These are phyloP conservation scores for Eupithecia abbreviata DNA, from an alignment of 2,888 invertebrate genomes.

Conservation along the genomic window DNA sequence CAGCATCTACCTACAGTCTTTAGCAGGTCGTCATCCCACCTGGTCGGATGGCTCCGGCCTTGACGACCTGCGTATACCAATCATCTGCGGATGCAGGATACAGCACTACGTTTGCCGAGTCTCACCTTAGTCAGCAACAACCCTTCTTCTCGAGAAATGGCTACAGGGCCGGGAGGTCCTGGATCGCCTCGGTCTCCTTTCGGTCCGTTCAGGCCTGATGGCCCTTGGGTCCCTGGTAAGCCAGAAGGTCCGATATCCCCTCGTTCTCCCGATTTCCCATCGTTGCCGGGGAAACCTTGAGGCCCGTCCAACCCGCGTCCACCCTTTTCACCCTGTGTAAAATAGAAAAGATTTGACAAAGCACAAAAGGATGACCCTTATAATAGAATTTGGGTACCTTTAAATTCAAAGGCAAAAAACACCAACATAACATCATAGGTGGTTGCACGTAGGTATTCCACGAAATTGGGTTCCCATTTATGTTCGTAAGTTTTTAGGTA, in stretches of 20 bases:
- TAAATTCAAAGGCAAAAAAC: background rate
- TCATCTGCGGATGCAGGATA: too few species aligned
- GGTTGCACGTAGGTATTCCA: background rate
- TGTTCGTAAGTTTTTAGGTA: too few species aligned
- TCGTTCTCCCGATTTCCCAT: constrained; percentile 86
- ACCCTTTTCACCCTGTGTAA: constrained; percentile 85
- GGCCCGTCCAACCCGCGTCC: constrained; percentile 86
- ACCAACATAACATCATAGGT: background rate
- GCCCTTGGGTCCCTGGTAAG: constrained; percentile 88
- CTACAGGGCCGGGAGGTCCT: constrained; percentile 87
- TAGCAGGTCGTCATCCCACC: too few species aligned
- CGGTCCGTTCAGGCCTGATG: constrained; percentile 85
- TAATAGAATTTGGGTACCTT: background rate
- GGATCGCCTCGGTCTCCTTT: constrained; percentile 89
- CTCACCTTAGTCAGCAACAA: constrained; percentile 83
- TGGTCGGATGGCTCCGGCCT: too few species aligned
- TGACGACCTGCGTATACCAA: too few species aligned
- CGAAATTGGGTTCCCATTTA: background rate
- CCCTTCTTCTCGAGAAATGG: constrained; percentile 84
- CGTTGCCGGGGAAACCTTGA: constrained; percentile 86
- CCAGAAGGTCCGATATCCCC: constrained; percentile 89
- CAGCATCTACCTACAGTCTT: too few species aligned
- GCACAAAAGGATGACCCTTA: background rate
- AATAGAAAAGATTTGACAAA: background rate
- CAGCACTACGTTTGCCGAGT: too few species aligned